Evolutionary conservation across 2,797 vertebrate genomes (phyloP).

Genomic region (Huso huso): DNA sequence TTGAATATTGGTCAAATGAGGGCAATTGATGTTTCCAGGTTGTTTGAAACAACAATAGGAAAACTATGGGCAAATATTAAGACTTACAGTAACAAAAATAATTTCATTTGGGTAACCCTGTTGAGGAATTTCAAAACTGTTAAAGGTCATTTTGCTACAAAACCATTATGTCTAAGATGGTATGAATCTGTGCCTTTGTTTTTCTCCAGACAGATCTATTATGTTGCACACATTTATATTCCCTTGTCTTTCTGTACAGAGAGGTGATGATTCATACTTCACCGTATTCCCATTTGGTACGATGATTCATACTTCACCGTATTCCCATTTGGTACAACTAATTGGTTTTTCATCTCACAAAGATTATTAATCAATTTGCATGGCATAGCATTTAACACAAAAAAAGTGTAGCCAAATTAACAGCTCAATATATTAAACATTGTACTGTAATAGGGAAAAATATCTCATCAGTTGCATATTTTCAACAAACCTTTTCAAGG

Average conservation of each 20-base stretch:
- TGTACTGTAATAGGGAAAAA: slow-evolving; percentile 10
- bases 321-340: not conserved
- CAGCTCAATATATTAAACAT: slow-evolving; percentile 31
- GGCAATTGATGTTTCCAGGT: too few species aligned
- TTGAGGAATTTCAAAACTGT: not conserved
- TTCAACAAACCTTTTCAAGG: too few species aligned
- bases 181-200: slow-evolving; percentile 12
- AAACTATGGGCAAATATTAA: too few species aligned
- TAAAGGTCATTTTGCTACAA: slow-evolving; percentile 9
- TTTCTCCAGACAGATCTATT: slow-evolving; percentile 19
- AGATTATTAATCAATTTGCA: too few species aligned
- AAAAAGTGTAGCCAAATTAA: slow-evolving; percentile 19
- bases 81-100: too few species aligned
- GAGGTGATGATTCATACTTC: slow-evolving; percentile 13
- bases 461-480: not conserved
- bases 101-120: too few species aligned
- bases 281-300: not conserved
- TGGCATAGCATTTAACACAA: too few species aligned
- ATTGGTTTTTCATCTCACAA: not conserved
- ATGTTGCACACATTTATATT: slow-evolving; percentile 33
- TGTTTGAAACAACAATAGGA: too few species aligned
- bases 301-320: not conserved
- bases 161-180: slow-evolving; percentile 7
- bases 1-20: not conserved
- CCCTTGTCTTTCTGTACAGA: slow-evolving; percentile 1